phyloP scores from a whole-genome alignment of 2,113 vertebrate species.

The Planiliza haematocheilus region DNA sequence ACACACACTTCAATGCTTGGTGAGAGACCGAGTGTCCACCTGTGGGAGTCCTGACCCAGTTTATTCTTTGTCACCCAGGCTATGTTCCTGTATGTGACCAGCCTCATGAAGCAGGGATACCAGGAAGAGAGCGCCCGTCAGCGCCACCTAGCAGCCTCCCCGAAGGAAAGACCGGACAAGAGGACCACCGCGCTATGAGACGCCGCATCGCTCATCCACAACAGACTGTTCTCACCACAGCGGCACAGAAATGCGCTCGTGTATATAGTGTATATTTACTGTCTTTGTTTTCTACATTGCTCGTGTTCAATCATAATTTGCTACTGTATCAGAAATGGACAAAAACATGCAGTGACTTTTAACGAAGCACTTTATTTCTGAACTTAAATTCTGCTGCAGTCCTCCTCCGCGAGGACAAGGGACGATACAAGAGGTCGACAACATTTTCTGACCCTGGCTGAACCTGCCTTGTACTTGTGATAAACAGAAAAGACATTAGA shows the following conservation, averaged over 20 bases:
- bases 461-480: slow-evolving; percentile 21
- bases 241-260: slow-evolving; percentile 49
- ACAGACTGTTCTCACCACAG: slow-evolving; percentile 22
- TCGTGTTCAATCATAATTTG: slow-evolving; percentile 26
- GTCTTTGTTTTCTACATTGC: slow-evolving; percentile 45
- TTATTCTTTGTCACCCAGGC: slow-evolving; percentile 64
- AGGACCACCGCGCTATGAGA: slow-evolving; percentile 75
- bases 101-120: slow-evolving; percentile 81
- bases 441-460: slow-evolving; percentile 21
- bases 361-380: slow-evolving; percentile 72
- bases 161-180: slow-evolving; percentile 78
- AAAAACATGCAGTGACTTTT: slow-evolving; percentile 27
- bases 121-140: slow-evolving; percentile 73
- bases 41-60: background rate
- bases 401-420: background rate
- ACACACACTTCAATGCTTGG: background rate
- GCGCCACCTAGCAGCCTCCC: slow-evolving; percentile 47
- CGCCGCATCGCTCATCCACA: background rate
- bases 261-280: slow-evolving; percentile 69
- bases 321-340: slow-evolving; percentile 2
- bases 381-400: slow-evolving; percentile 46
- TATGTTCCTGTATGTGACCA: slow-evolving; percentile 81
- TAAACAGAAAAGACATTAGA: slow-evolving; percentile 44
- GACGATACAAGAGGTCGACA: slow-evolving; percentile 24
- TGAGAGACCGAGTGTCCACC: background rate